These are phyloP conservation scores for Oryzias sinensis DNA, from an alignment of 2,797 vertebrate genomes.

Conservation along the genomic window DNA sequence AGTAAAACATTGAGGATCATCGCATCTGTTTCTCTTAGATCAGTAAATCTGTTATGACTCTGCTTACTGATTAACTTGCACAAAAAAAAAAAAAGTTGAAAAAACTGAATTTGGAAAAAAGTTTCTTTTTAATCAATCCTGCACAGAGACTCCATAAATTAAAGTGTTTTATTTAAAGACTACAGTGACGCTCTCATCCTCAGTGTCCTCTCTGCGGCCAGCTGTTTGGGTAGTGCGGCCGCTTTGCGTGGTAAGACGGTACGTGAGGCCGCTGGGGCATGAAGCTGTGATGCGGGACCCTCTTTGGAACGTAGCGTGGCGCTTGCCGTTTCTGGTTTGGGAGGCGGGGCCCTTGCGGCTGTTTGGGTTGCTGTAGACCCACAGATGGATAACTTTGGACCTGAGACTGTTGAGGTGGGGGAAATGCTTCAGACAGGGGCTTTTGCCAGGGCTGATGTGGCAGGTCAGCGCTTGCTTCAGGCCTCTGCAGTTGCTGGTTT, in stretches of 20 bases:
- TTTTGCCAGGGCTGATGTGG: background rate
- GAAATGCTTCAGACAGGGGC: background rate
- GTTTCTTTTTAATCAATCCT: too few species aligned
- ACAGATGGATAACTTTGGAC: background rate
- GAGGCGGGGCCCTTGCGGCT: background rate
- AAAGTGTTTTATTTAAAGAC: background rate
- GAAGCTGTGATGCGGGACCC: background rate
- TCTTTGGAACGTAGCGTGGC: background rate
- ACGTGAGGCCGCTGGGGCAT: background rate
- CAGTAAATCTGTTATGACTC: too few species aligned
- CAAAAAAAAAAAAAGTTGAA: too few species aligned
- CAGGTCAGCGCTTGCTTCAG: background rate
- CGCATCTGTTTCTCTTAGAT: too few species aligned
- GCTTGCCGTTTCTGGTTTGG: background rate
- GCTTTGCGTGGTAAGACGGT: background rate
- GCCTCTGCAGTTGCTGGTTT: background rate
- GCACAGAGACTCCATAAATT: background rate
- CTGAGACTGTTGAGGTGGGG: background rate
- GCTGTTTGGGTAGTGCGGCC: background rate
- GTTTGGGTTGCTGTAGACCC: background rate
- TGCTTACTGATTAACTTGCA: too few species aligned
- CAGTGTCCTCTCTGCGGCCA: background rate
- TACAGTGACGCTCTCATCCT: too few species aligned
- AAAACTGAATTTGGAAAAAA: too few species aligned
- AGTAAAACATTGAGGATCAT: too few species aligned